Base-by-base conservation (phyloP, 2,888 invertebrate genomes). In the Thera britannica region DNA sequence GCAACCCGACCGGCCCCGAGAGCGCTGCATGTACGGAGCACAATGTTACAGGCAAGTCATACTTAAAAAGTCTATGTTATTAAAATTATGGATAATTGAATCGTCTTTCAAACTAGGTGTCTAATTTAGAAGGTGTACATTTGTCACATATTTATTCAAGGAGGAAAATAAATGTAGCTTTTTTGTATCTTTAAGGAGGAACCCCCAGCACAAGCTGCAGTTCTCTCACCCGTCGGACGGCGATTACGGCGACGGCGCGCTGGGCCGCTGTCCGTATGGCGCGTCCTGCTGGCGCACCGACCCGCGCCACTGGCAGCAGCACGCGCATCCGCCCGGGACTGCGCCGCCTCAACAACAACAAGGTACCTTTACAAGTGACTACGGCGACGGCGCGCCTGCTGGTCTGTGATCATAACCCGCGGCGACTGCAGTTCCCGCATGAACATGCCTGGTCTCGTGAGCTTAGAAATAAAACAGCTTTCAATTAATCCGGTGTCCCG, bases 201-300 rank as follows among this genome's bases (percentile, higher is more conserved):
- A 96, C 83, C 87, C 94, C 0, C 83, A 85, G 3, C 97, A 97
- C 83, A 93, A 90, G 73, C 79, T 82, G 12, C 88, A 94, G 76
- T 96, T 94, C 83, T 94, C 95, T 72, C 97, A 97, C 90, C 96
- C 96, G 0, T 86, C 90, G 0, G 96, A 96, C 84, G 41, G 86
- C 0, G 96, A 96, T 86, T 96, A 95, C 88, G 92, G 90, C 61
- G 9, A 67, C 0, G 91, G 92, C 3, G 78, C 77, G 51, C 91
- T 93, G 59, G 94, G 94, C 6, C 86, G 83, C 66, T 96, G 96
- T 75, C 94, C 93, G 34, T 95, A 90, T 79, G 96, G 96, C 1
- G 84, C 84, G 8, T 75, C 78, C 4, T 96, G 96, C 82, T 94
- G 94, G 74, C 91, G 95, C 51, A 90, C 84, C 59, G 95, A 95